Evolutionary conservation across 37 sponge, comb jelly and placozoan genomes (phyloP), one percentile per base, ranked within the genome.

Genomic region (Crambe crambe): DNA sequence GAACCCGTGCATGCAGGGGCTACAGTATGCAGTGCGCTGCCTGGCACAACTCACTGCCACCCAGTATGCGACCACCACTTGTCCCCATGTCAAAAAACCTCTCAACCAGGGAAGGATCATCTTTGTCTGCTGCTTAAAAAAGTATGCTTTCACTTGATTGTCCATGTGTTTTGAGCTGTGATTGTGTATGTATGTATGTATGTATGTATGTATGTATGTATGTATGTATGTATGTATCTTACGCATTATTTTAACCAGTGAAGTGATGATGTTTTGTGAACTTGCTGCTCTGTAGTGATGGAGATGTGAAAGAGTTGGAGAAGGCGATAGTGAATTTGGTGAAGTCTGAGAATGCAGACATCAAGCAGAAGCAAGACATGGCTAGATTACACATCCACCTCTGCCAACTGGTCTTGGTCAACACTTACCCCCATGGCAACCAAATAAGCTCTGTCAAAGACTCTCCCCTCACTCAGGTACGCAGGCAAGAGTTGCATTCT

Each of bases 1-100:
- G 23, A 43, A 23, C 61, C 73, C 82, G 1, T 82, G 82, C 42
- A 41, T 82, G 17, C 82, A 82, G 64, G 92, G 92, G 32, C 17
- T 92, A 3, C 74, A 76, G 62, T 92, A 80, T 37, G 92, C 85
- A 0, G 80, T 87, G 37, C 73, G 79, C 17, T 92, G 92, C 70
- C 81, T 92, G 22, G 88, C 89, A 20, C 89, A 92, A 67, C 85
- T 92, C 65, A 88, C 85, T 18, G 92, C 92, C 44, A 84, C 92
- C 0, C 92, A 92, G 77, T 92, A 83, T 57, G 92, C 92, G 37
- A 70, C 62, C 34, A 88, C 74, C 36, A 65, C 83, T 6, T 34
- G 40, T 51, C 77, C 29, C 18, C 18, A 30, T 22, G 42, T 3
- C n/a, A 42, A 59, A 2, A 42, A 70, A 8, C 70, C 80, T 8